phyloP scores from a whole-genome alignment of 37 sponge, comb jelly and placozoan species.

The Beroe ovata region DNA sequence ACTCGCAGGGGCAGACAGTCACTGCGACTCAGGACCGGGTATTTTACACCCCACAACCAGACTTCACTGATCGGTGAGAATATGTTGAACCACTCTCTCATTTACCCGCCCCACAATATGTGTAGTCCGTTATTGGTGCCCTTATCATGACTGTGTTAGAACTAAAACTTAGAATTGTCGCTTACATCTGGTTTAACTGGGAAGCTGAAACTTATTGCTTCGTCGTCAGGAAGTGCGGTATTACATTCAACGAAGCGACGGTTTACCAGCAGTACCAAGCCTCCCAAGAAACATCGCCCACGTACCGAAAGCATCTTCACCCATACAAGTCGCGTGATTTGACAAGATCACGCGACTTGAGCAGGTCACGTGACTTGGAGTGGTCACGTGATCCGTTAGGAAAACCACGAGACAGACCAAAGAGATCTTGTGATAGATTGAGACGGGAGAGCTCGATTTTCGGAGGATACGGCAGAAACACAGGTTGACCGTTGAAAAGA shows the following conservation, averaged over 20 bases:
- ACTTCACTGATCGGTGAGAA: neutral
- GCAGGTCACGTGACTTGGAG: neutral
- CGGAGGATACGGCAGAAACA: no score
- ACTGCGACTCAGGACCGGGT: neutral
- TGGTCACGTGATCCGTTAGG: neutral
- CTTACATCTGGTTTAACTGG: no score
- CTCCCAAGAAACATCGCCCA: neutral
- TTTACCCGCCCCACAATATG: no score
- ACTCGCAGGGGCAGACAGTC: neutral
- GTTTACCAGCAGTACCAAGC: slow-evolving; percentile 35
- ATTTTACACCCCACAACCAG: neutral
- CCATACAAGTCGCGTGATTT: neutral
- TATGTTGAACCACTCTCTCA: no score
- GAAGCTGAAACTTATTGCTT: no score
- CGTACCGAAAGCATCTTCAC: neutral
- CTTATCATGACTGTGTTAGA: no score
- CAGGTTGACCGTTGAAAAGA: no score
- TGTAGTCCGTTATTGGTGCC: no score
- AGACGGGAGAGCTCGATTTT: no score
- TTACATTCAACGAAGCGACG: slow-evolving; percentile 23
- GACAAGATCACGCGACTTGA: neutral
- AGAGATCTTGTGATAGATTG: neutral
- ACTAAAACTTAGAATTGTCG: no score
- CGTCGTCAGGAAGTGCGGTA: neutral
- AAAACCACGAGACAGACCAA: neutral